Conservation (phyloP, 1,140 invertebrate genomes). For the Glossosoma conforme region DNA sequence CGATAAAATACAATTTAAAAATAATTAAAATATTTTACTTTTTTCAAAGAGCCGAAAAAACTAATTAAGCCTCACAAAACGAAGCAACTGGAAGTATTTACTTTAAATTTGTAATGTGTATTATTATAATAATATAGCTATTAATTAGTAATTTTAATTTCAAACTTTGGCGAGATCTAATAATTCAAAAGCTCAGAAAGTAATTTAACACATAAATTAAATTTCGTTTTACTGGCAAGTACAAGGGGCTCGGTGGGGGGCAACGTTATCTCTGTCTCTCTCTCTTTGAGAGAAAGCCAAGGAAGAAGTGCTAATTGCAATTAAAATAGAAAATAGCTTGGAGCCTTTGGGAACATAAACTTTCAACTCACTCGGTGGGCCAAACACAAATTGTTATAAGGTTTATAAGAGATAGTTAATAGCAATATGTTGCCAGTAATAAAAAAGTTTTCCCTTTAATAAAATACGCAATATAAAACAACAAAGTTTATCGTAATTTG, state of each 20-base stretch:
- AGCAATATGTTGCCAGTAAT: not conserved
- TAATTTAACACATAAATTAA: constrained; percentile 33
- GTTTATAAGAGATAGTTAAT: not conserved
- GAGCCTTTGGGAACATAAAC: constrained; percentile 23
- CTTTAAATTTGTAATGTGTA: too few species aligned
- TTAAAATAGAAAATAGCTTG: constrained; percentile 32
- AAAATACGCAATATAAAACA: too few species aligned
- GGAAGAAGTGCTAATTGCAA: constrained; percentile 31
- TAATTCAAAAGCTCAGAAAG: constrained; percentile 33
- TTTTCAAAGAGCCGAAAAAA: too few species aligned
- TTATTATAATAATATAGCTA: constrained; percentile 13
- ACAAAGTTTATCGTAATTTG: too few species aligned
- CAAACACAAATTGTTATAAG: constrained; percentile 19
- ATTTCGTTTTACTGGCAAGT: constrained; percentile 26
- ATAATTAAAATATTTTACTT: too few species aligned
- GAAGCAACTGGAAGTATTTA: too few species aligned
- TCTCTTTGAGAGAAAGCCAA: constrained; percentile 15
- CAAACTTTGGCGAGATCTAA: constrained; percentile 28
- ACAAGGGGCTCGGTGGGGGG: constrained; percentile 2
- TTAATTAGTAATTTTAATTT: constrained; percentile 31
- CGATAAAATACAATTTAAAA: too few species aligned
- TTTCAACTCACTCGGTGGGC: constrained; percentile 22
- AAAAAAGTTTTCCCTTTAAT: not conserved
- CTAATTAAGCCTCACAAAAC: too few species aligned
- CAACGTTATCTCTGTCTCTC: constrained; percentile 15